These are phyloP conservation scores for Pseudopipra pipra DNA, from an alignment of 2,113 vertebrate genomes.

Conservation along the genomic window DNA sequence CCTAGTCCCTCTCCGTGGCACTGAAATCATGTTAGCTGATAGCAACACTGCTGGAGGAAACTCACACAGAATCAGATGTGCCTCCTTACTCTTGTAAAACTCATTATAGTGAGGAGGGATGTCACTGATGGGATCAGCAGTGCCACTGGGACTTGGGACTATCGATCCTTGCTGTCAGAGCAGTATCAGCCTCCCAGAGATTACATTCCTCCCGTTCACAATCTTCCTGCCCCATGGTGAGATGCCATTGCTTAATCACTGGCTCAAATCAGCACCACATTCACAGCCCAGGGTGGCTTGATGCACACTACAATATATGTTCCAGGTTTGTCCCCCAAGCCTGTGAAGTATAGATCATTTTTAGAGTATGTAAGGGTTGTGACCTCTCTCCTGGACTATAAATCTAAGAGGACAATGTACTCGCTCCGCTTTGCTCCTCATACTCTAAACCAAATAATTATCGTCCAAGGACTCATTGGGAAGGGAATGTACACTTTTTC, in stretches of 20 bases:
- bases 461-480: background rate
- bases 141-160: background rate
- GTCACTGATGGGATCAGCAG: background rate
- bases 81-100: background rate
- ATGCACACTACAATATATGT: background rate
- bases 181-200: background rate
- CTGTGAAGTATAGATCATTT: conserved; percentile 13
- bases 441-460: background rate
- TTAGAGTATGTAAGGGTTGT: background rate
- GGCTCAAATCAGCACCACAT: background rate
- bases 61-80: background rate
- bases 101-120: background rate
- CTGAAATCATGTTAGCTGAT: background rate
- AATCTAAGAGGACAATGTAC: conserved; percentile 19
- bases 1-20: accelerated
- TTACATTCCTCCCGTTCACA: accelerated
- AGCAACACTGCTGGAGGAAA: background rate
- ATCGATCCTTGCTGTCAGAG: accelerated
- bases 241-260: background rate
- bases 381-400: conserved; percentile 35
- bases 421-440: background rate
- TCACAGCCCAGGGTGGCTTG: background rate
- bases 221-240: accelerated
- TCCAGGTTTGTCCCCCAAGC: background rate
- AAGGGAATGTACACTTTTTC: background rate